These are phyloP conservation scores for Drosophila parthenogenetica DNA, from an alignment of 2,888 invertebrate genomes.

Conservation along the genomic window DNA sequence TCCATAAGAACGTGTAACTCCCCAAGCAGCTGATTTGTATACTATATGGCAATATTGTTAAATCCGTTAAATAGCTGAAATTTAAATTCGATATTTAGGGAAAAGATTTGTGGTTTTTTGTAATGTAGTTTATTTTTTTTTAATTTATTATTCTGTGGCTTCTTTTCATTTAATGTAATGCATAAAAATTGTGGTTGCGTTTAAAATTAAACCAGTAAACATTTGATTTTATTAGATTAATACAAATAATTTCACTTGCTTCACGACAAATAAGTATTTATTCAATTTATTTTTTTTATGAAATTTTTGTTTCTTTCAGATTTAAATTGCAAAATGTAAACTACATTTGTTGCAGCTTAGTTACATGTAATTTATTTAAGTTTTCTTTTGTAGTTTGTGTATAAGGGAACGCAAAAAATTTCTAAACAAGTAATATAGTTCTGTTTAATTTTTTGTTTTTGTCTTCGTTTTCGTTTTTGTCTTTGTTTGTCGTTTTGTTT, in stretches of 20 bases:
- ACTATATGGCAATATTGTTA: not conserved
- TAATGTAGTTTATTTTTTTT: slow-evolving; percentile 60
- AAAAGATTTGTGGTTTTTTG: slow-evolving; percentile 15
- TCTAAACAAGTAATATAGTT: slow-evolving; percentile 65
- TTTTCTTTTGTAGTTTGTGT: slow-evolving; percentile 50
- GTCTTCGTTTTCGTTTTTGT: slow-evolving; percentile 40
- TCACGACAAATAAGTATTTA: slow-evolving; percentile 65
- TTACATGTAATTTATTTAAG: slow-evolving; percentile 39
- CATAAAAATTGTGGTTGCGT: slow-evolving; percentile 72
- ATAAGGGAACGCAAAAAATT: slow-evolving; percentile 74
- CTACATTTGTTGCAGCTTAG: slow-evolving; percentile 53
- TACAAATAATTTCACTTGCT: slow-evolving; percentile 69
- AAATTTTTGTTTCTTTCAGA: slow-evolving; percentile 38
- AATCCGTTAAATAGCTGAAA: not conserved
- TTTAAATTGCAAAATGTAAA: slow-evolving; percentile 65
- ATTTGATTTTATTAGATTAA: slow-evolving; percentile 72
- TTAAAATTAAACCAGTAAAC: slow-evolving; percentile 76
- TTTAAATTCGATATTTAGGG: not conserved
- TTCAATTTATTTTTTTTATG: slow-evolving; percentile 25
- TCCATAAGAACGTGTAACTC: not conserved
- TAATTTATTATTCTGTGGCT: slow-evolving; percentile 45
- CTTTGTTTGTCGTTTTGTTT: slow-evolving; percentile 65
- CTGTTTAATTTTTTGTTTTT: slow-evolving; percentile 63
- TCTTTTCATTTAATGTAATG: slow-evolving; percentile 67
- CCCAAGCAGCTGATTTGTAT: not conserved